Conservation (phyloP, 1,140 invertebrate genomes). For the Hyphantria cunea region DNA sequence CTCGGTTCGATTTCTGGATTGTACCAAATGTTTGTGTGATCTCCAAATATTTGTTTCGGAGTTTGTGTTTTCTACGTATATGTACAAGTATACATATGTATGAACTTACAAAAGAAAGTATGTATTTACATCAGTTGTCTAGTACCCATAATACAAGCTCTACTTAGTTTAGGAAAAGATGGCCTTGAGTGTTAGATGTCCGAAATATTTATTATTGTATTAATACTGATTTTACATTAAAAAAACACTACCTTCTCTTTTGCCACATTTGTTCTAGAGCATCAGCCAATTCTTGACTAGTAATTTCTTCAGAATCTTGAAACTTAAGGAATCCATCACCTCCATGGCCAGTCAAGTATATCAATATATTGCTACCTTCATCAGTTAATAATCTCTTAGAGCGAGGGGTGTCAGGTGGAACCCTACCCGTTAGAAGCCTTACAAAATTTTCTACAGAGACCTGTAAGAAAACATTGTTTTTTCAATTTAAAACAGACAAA, state of each 20-base stretch:
- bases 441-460: slow-evolving; percentile 99
- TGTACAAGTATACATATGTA: too few relatives aligned
- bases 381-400: slow-evolving; percentile 98
- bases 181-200: too few relatives aligned
- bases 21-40: too few relatives aligned
- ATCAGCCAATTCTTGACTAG: slow-evolving; percentile 99
- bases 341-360: slow-evolving; percentile 98
- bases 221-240: not conserved
- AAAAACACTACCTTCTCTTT: slow-evolving; percentile 88
- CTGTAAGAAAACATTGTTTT: slow-evolving; percentile 56
- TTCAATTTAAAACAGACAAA: too few relatives aligned
- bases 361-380: slow-evolving; percentile 98
- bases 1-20: too few relatives aligned
- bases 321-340: slow-evolving; percentile 99
- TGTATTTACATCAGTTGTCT: too few relatives aligned
- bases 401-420: slow-evolving; percentile 94
- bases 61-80: too few relatives aligned
- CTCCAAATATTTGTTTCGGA: too few relatives aligned
- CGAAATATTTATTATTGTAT: too few relatives aligned
- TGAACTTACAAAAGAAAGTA: too few relatives aligned
- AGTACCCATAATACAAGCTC: too few relatives aligned
- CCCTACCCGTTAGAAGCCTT: slow-evolving; percentile 94
- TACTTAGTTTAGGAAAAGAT: too few relatives aligned
- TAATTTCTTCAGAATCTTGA: slow-evolving; percentile 99
- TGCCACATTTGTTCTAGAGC: slow-evolving; percentile 99